phyloP scores from a whole-genome alignment of 2,113 vertebrate species.

The Xiphophorus hellerii region DNA sequence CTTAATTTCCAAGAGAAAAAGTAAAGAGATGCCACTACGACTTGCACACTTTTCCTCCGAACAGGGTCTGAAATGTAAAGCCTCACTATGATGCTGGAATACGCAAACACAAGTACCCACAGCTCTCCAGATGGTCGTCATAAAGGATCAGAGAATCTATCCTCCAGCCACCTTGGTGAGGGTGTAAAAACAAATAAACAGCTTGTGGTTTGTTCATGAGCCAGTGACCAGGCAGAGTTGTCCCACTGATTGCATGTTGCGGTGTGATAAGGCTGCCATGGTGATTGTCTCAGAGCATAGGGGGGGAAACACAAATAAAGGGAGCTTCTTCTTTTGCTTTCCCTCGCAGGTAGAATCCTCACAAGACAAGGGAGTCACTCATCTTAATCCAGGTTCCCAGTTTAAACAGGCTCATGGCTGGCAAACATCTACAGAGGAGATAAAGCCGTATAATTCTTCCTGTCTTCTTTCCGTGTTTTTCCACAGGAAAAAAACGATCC shows the following conservation, averaged over 20 bases:
- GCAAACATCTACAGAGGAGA: slow-evolving; percentile 54
- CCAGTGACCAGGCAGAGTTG: slow-evolving; percentile 67
- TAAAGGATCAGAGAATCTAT: slow-evolving; percentile 63
- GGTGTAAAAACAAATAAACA: slow-evolving; percentile 36
- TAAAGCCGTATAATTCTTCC: slow-evolving; percentile 44
- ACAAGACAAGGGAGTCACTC: slow-evolving; percentile 35
- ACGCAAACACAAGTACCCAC: slow-evolving; percentile 5
- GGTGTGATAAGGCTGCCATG: slow-evolving; percentile 68
- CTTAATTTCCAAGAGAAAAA: too few species aligned
- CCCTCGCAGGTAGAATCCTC: slow-evolving; percentile 53
- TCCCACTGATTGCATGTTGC: slow-evolving; percentile 58
- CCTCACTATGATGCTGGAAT: not conserved
- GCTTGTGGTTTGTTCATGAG: slow-evolving; percentile 65
- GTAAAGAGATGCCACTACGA: not conserved
- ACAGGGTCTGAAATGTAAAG: not conserved
- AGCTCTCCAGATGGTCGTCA: slow-evolving; percentile 71
- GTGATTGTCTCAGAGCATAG: slow-evolving; percentile 48
- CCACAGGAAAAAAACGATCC: slow-evolving; percentile 42
- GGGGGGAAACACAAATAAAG: slow-evolving; percentile 44
- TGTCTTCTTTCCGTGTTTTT: slow-evolving; percentile 22
- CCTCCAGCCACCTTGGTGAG: slow-evolving; percentile 59
- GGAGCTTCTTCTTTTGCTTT: slow-evolving; percentile 42
- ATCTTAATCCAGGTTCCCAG: slow-evolving; percentile 63
- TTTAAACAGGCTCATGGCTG: slow-evolving; percentile 46
- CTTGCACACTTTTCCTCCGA: not conserved